Percentiles rank a stretch among this genome's conserved stretches.
These are phyloP conservation scores for Erythrolamprus reginae DNA, from an alignment of 2,113 vertebrate genomes.

Conservation along the genomic window DNA sequence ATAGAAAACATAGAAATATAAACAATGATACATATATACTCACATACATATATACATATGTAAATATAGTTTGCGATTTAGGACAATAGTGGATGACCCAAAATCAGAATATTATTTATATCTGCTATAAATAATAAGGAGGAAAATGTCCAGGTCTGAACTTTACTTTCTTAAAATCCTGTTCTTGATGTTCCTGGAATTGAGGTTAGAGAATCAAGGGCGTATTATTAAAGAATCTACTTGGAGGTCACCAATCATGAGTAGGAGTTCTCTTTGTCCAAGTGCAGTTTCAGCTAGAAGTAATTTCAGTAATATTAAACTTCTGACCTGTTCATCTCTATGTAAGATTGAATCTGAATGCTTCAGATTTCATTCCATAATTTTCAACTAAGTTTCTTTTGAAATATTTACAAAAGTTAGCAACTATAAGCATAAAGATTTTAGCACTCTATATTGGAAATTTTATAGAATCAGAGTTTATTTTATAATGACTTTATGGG, in stretches of 20 bases:
- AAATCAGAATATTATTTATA: background rate
- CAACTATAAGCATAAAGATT: slow-evolving; percentile 22
- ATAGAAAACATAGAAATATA: background rate
- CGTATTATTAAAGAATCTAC: background rate
- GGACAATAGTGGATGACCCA: background rate
- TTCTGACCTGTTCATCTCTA: slow-evolving; percentile 16
- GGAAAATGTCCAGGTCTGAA: background rate
- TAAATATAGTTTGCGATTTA: background rate
- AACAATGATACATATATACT: too few relatives aligned
- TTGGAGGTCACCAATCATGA: background rate
- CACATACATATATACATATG: background rate
- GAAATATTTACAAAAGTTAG: slow-evolving; percentile 25
- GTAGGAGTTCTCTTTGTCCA: background rate
- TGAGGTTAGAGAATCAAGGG: background rate
- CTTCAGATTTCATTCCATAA: slow-evolving; percentile 25
- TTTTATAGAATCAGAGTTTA: slow-evolving; percentile 10
- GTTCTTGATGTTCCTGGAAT: background rate
- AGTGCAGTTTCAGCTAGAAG: background rate
- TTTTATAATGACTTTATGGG: slow-evolving; percentile 36
- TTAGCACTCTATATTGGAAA: slow-evolving; percentile 21
- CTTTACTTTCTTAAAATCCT: background rate
- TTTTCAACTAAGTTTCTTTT: slow-evolving; percentile 19
- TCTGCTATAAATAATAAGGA: background rate
- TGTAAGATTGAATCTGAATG: slow-evolving; percentile 9
- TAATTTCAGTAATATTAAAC: background rate